Evolutionary conservation across 2,113 vertebrate genomes (phyloP).

Genomic region (Lasiurus cinereus): DNA sequence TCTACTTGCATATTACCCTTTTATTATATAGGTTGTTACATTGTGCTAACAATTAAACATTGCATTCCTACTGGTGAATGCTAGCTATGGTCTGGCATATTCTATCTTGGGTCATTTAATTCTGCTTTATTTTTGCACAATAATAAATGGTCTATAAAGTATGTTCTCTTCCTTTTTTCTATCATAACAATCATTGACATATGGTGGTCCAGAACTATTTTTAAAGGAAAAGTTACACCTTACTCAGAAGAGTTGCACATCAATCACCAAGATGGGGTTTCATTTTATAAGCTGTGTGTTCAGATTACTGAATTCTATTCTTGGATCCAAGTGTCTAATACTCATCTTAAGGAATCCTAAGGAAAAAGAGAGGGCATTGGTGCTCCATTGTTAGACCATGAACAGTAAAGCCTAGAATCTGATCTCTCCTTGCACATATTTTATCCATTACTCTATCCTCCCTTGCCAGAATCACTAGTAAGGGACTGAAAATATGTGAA

Average conservation of each 20-base stretch:
- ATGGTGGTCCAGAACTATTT: neutral
- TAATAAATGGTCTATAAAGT: neutral
- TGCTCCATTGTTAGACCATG: neutral
- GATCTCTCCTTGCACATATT: neutral
- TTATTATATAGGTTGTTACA: neutral
- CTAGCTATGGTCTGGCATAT: neutral
- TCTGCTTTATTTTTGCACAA: slow-evolving; percentile 13
- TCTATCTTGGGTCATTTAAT: neutral
- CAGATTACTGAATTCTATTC: neutral
- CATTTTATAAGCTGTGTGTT: neutral
- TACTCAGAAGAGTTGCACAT: neutral
- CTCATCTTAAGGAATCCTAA: neutral
- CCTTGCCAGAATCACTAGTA: neutral
- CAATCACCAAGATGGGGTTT: neutral
- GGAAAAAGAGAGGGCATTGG: neutral
- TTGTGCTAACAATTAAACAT: neutral
- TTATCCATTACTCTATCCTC: neutral
- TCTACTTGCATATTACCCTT: too few species aligned
- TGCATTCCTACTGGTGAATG: neutral
- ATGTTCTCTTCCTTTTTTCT: neutral
- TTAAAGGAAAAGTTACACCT: neutral
- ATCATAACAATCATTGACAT: neutral
- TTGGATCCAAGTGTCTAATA: neutral
- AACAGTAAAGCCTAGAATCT: neutral
- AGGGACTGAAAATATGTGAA: neutral